These are phyloP conservation scores for Arizona elegans DNA, from an alignment of 2,113 vertebrate species.

Conservation along the genomic window DNA sequence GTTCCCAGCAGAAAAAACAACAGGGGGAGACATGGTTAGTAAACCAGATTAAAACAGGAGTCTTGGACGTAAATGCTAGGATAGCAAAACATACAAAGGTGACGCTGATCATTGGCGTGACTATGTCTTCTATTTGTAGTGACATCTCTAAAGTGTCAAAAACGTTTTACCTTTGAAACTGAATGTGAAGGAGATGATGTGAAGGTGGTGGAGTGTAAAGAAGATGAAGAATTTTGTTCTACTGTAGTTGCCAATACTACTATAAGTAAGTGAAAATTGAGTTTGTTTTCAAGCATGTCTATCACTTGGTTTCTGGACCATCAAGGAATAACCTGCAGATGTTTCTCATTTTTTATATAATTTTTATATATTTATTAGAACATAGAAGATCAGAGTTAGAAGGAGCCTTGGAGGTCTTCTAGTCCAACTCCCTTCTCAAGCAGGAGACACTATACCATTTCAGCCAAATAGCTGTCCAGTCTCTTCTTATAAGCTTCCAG, in stretches of 20 bases:
- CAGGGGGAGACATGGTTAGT: neutral
- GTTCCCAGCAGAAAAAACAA: neutral
- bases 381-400: too few relatives aligned
- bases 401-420: too few relatives aligned
- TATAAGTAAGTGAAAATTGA: neutral
- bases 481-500: neutral
- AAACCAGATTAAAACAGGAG: neutral
- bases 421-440: too few relatives aligned
- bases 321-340: neutral
- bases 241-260: neutral
- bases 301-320: neutral
- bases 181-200: neutral
- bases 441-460: neutral
- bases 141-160: neutral
- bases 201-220: neutral
- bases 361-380: too few relatives aligned
- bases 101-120: neutral
- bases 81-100: neutral
- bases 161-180: neutral
- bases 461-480: neutral
- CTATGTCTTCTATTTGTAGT: neutral
- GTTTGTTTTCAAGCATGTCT: neutral
- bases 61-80: neutral
- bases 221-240: neutral
- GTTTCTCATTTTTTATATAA: too few relatives aligned